phyloP scores from a whole-genome alignment of 2,888 invertebrate genomes.

The Phyllotreta striolata region DNA sequence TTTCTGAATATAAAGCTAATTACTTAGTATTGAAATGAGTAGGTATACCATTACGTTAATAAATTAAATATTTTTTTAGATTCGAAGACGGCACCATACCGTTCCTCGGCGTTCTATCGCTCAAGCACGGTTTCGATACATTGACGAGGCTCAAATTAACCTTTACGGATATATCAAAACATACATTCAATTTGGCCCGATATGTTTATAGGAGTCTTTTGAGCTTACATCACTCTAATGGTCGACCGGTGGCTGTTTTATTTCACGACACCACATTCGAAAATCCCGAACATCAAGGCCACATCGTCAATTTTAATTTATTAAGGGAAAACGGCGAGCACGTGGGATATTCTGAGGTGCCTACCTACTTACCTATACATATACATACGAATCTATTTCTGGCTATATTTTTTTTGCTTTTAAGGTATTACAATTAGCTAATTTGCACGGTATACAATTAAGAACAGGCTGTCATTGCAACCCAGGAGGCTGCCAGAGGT shows the following conservation, averaged over 20 bases:
- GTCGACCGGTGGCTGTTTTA: constrained; percentile 70
- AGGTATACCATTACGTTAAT: not conserved
- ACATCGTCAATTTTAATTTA: constrained; percentile 89
- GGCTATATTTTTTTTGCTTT: constrained; percentile 6
- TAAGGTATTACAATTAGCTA: constrained; percentile 87
- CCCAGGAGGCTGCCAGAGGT: constrained; percentile 90
- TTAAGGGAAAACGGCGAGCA: constrained; percentile 77
- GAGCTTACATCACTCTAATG: constrained; percentile 76
- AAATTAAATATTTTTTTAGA: constrained; percentile 61
- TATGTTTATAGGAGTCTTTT: constrained; percentile 73
- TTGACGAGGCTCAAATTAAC: constrained; percentile 71
- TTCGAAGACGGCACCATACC: constrained; percentile 96
- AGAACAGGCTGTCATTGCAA: constrained; percentile 98
- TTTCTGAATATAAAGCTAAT: constrained; percentile 1
- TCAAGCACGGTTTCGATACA: constrained; percentile 84
- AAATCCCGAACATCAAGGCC: constrained; percentile 75
- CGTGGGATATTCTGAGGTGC: constrained; percentile 92
- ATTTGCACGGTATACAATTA: constrained; percentile 83
- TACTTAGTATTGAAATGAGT: too few species aligned
- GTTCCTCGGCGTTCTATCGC: constrained; percentile 82
- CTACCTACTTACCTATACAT: too few species aligned
- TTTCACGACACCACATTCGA: constrained; percentile 79
- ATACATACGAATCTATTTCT: constrained; percentile 11
- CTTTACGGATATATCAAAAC: constrained; percentile 72
- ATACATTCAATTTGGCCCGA: constrained; percentile 79